Evolutionary conservation across 2,888 invertebrate genomes (phyloP).

Genomic region (Rapana venosa): DNA sequence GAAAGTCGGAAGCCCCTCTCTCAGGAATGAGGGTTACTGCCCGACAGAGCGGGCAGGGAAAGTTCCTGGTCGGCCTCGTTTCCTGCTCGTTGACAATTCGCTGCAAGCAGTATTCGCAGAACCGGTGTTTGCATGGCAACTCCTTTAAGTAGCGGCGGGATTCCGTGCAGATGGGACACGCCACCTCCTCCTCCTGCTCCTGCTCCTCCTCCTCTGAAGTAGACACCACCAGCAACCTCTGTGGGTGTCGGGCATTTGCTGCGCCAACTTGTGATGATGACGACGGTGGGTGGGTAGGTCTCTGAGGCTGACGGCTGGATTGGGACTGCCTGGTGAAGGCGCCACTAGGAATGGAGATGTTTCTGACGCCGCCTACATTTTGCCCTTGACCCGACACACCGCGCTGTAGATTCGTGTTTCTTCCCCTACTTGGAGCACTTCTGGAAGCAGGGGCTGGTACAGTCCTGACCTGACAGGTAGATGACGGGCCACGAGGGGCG

Average conservation of each 20-base stretch:
- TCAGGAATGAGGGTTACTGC: neutral
- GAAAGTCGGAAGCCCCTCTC: slow-evolving; percentile 33
- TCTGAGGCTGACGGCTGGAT: neutral
- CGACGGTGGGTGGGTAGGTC: neutral
- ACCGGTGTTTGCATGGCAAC: slow-evolving; percentile 22
- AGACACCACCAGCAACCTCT: neutral
- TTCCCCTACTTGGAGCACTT: too few species aligned
- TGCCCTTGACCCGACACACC: neutral
- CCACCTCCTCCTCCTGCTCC: neutral
- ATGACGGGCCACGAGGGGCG: too few species aligned
- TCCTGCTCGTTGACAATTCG: slow-evolving; percentile 17
- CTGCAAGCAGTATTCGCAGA: slow-evolving; percentile 39
- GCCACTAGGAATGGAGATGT: neutral
- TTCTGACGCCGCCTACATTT: neutral
- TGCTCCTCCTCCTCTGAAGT: neutral
- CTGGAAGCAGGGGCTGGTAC: too few species aligned
- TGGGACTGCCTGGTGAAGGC: neutral
- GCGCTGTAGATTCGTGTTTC: too few species aligned
- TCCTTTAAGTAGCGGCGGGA: slow-evolving; percentile 34
- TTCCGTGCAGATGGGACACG: slow-evolving; percentile 27
- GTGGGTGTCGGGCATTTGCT: neutral
- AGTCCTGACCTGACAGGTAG: too few species aligned
- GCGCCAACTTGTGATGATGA: neutral
- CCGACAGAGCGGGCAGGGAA: slow-evolving; percentile 38
- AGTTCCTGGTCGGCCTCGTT: neutral